Base-by-base conservation (phyloP, 1,140 invertebrate species). In the Conus betulinus region DNA sequence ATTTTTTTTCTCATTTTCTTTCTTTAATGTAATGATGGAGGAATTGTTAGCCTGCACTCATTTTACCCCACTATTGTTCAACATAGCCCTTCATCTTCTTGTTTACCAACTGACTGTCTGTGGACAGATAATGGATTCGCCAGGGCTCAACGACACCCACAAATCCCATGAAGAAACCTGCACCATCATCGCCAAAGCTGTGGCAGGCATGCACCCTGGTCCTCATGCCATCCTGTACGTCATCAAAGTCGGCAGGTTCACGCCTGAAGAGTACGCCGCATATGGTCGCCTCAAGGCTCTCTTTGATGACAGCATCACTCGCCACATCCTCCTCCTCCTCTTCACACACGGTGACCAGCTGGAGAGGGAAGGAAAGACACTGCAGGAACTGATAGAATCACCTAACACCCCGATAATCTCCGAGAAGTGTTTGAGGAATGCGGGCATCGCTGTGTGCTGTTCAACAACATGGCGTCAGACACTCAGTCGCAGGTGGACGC, bases 381-480 rank as follows among this genome's bases (percentile, higher is more conserved):
- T 85, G 10, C 15, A 71, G 6, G 67, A 84, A 1, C 25, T 39
- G 84, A 74, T 71, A 6, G 11, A 20, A 20, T 52, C 63, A 5
- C 53, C 53, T 17, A 57, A 25, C 6, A 63, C 67, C 4, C 84
- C 84, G 0, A 85, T 5, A 74, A 85, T 11, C 63, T 85, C 25
- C 39, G 23, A 20, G 5, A 85, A 27, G 39, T 85, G 39, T 11
- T 85, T 1, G 63, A 27, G 5, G 84, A 67, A 11, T 85, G 67
- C 63, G 63, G 51, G 7, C 57, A 85, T 55, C 57, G 84, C 10
- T 85, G 27, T 23, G 63, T 74, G 51, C 55, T 85, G 2, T 85
- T 85, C 84, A 55, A 85, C 67, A 85, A 85, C 84, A 85, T 76
- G 27, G 84, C 84, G 63, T n/a, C 25, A 60, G 20, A 85, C 84